Percentiles rank a stretch among this genome's conserved stretches.
Evolutionary conservation across 64 coral and sea anemone genomes (phyloP).

Genomic region (Exaiptasia diaphana): DNA sequence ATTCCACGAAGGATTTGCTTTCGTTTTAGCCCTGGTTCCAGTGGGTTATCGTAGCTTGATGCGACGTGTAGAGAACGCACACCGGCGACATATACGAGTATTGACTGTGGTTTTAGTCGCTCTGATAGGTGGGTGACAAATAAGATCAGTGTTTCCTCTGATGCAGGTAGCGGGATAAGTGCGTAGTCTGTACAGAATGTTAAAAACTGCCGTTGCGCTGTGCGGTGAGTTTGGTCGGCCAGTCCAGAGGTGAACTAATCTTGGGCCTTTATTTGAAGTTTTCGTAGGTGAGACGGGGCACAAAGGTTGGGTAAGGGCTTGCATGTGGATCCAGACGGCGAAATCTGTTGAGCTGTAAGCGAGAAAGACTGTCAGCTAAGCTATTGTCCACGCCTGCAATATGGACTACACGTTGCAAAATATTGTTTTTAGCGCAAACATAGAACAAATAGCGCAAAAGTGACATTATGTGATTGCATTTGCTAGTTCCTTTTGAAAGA

Average conservation of each 20-base stretch:
- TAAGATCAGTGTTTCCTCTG: background rate
- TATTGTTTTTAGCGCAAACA: background rate
- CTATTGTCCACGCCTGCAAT: background rate
- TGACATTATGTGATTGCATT: background rate
- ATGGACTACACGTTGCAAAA: background rate
- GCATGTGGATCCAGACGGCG: background rate
- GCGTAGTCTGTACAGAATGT: background rate
- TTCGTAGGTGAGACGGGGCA: background rate
- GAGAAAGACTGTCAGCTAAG: background rate
- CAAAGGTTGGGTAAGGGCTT: background rate
- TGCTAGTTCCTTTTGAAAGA: background rate
- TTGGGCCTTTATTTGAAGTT: conserved; percentile 4
- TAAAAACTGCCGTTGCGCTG: background rate
- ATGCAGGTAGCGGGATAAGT: background rate
- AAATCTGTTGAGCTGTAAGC: background rate
- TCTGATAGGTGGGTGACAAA: conserved; percentile 1
- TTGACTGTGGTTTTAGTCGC: conserved; percentile 14
- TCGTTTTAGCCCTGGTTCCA: background rate
- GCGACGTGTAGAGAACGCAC: background rate
- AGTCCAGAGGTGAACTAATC: background rate
- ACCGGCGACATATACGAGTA: background rate
- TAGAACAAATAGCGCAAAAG: background rate
- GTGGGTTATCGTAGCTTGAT: background rate
- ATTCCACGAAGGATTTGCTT: conserved; percentile 16
- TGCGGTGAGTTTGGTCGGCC: background rate